Conservation (phyloP, 2,888 invertebrate species). For the Macrosoma leucophasiata region DNA sequence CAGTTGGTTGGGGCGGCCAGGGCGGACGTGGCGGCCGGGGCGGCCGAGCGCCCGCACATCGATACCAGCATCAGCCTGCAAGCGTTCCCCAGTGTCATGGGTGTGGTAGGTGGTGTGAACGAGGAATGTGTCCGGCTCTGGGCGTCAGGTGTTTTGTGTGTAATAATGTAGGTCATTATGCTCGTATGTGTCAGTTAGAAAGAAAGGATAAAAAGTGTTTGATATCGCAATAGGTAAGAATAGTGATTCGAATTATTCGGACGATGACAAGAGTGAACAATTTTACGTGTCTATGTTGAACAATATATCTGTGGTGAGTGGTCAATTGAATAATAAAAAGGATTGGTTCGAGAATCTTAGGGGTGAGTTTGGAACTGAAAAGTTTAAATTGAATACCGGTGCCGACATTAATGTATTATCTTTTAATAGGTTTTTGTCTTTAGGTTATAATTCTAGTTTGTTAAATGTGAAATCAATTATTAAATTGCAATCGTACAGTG, state of each 20-base stretch:
- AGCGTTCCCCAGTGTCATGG: too few relatives aligned
- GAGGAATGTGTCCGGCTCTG: background rate
- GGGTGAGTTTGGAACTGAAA: slow-evolving; percentile 2
- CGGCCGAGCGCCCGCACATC: too few relatives aligned
- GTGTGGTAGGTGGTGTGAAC: background rate
- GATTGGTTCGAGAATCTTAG: slow-evolving; percentile 16
- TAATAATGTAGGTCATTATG: slow-evolving; percentile 8
- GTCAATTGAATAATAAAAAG: too few relatives aligned
- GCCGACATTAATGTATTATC: slow-evolving; percentile 10
- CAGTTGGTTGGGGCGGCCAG: background rate
- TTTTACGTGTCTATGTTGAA: too few relatives aligned
- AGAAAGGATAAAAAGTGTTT: background rate
- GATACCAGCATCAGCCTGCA: too few relatives aligned
- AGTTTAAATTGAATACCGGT: slow-evolving; percentile 9
- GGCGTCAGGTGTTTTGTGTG: background rate
- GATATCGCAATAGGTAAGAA: too few relatives aligned
- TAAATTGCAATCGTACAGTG: slow-evolving; percentile 5
- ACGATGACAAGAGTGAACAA: too few relatives aligned
- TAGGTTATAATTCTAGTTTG: background rate
- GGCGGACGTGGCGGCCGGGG: slow-evolving; percentile 1
- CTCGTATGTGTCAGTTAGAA: slow-evolving; percentile 5
- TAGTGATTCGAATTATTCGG: too few relatives aligned
- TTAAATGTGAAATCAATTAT: background rate
- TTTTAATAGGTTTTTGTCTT: slow-evolving; percentile 4
- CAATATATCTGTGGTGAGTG: too few relatives aligned